Base-by-base conservation (phyloP, 2,113 vertebrate species). In the Holacanthus passer region DNA sequence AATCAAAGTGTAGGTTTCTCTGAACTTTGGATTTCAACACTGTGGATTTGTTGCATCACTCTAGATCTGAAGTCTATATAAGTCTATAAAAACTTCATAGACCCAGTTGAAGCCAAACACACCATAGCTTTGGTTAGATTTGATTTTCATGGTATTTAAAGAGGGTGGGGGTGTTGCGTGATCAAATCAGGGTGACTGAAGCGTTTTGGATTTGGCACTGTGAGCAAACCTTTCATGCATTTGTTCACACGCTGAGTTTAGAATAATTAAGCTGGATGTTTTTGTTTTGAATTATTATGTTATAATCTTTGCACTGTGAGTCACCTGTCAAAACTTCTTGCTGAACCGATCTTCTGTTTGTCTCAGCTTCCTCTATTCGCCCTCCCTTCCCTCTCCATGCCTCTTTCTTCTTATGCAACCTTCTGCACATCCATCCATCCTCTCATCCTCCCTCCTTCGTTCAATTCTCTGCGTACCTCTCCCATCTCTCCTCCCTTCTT, bases 21-120 rank as follows among this genome's bases (percentile, higher is more conserved):
- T 76, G 43, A 50, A 82, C 52, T 63, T 73, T 84, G 22, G 59
- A 87, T 81, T 83, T 73, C 67, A 79, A 70, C 62, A 63, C 77
- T 67, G 67, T 41, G 53, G 66, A 45, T 52, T 60, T 77, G 68
- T 87, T 90, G 74, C 79, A 53, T 88, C 67, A 88, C 11, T 59
- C 31, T 22, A 66, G 52, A 81, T 83, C 39, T 77, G 76, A 77
- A 77, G 50, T 39, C 62, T 72, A 17, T 70, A 5, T 55, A 24
- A 48, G 24, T 48, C 35, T 43, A 43, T 67, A 41, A 81, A 59
- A 77, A 66, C 52, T 8, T 47, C 31, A 77, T 35, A 60, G 64
- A 64, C 65, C 29, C 48, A n/a, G 32, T 29, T 73, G 31, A 68
- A 77, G 32, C 55, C 70, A 70, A 58, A 82, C 24, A 13, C 47